A percentile compares a stretch with the other conserved stretches of the same genome.
Evolutionary conservation across 2,888 invertebrate genomes (phyloP).

Genomic region (Mycalesis mineus): DNA sequence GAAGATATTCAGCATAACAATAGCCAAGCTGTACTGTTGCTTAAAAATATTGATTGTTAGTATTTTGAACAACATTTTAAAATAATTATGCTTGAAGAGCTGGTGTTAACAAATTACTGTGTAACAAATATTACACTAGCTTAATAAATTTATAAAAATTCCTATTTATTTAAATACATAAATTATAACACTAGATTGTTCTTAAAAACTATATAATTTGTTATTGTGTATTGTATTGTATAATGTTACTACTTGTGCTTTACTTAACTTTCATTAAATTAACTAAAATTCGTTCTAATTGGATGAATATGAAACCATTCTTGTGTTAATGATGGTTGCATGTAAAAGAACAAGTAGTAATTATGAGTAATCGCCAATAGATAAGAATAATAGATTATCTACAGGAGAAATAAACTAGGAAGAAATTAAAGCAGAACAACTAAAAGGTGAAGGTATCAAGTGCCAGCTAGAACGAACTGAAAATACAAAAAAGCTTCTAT

Average conservation of each 20-base stretch:
- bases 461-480: conserved; percentile 72
- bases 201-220: conserved; percentile 14
- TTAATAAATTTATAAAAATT: background rate
- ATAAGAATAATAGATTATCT: conserved; percentile 45
- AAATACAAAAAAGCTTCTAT: conserved; percentile 56
- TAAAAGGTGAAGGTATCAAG: conserved; percentile 69
- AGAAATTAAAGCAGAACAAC: conserved; percentile 57
- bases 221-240: conserved; percentile 12
- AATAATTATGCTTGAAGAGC: background rate
- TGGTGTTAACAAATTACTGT: conserved; percentile 1
- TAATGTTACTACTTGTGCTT: conserved; percentile 13
- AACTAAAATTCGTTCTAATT: background rate
- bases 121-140: conserved; percentile 8
- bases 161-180: background rate
- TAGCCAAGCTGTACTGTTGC: conserved; percentile 46
- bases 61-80: background rate
- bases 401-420: conserved; percentile 58
- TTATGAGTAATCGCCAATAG: conserved; percentile 7
- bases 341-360: conserved; percentile 15
- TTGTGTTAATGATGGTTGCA: background rate
- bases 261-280: background rate
- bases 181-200: background rate
- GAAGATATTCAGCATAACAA: conserved; percentile 31
- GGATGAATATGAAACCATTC: background rate
- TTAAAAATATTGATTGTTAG: background rate